A percentile compares a stretch with the other conserved stretches of the same genome.
phyloP scores from a whole-genome alignment of 2,797 vertebrate genomes.

The Erithacus rubecula region DNA sequence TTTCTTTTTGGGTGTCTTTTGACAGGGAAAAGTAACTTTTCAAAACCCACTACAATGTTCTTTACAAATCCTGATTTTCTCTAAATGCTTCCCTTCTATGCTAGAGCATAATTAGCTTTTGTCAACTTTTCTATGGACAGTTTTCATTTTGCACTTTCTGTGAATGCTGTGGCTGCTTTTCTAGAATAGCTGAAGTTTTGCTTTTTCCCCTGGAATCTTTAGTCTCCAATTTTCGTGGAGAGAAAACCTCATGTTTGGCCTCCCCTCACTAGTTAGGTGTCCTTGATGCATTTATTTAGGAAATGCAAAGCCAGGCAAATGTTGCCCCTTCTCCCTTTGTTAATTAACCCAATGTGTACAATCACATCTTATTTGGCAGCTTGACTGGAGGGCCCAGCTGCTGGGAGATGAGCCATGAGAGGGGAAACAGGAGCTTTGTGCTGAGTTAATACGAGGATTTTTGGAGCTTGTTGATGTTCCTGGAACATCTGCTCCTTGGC shows the following conservation, averaged over 20 bases:
- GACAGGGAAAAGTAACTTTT: background rate
- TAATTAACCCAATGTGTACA: constrained; percentile 25
- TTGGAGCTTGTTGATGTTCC: background rate
- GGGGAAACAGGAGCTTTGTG: constrained; percentile 1
- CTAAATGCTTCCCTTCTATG: background rate
- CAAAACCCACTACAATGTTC: background rate
- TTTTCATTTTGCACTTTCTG: background rate
- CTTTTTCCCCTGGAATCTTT: background rate
- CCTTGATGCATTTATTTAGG: background rate
- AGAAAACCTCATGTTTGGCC: background rate
- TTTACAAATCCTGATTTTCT: background rate
- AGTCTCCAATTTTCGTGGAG: fast-evolving
- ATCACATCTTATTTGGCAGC: constrained; percentile 13
- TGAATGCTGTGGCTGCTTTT: background rate
- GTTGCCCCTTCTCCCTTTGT: background rate
- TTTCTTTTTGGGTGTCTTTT: background rate
- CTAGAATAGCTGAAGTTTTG: background rate
- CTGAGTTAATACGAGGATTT: background rate
- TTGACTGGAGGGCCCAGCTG: constrained; percentile 10
- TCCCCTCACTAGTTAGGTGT: background rate
- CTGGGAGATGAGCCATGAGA: constrained; percentile 26
- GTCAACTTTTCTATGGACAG: constrained; percentile 13
- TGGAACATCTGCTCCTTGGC: constrained; percentile 6
- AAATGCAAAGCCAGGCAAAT: background rate
- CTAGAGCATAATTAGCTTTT: background rate